phyloP scores from a whole-genome alignment of 2,113 vertebrate genomes.

The rabbit (Oryctolagus cuniculus) region mOryCun1.1 NC_091442.1:26869501-26870000 shows the following conservation, averaged over 20 bases:
- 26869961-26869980: not conserved
- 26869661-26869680: not conserved
- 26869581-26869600: fast-evolving
- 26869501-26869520: not conserved
- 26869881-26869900: not conserved
- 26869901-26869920: not conserved
- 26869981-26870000: not conserved
- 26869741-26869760: not conserved
- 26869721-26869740: not conserved
- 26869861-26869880: not conserved
- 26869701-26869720: not conserved
- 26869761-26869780: not conserved
- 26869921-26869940: not conserved
- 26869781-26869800: not conserved
- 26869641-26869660: not conserved
- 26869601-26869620: not conserved
- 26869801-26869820: not conserved
- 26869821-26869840: not conserved
- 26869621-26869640: not conserved
- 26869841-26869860: fast-evolving
- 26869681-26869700: not conserved
- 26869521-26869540: fast-evolving
- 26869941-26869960: not conserved
- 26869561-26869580: not conserved
- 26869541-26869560: not conserved